Percentiles rank a stretch among this genome's conserved stretches.
Conservation (phyloP, 2,797 vertebrate genomes). For the Dallia pectoralis region DNA sequence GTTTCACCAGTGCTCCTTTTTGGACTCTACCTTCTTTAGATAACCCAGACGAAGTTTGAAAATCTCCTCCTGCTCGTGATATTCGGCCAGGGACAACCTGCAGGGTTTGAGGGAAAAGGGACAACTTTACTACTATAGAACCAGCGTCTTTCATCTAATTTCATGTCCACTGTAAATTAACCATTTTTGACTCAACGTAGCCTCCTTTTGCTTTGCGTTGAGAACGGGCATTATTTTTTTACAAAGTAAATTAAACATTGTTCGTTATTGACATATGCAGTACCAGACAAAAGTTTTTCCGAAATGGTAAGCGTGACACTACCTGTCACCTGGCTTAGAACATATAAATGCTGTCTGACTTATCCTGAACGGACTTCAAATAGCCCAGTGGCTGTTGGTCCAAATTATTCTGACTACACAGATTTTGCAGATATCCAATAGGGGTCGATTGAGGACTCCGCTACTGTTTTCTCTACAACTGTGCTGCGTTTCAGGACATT, state of each 20-base stretch:
- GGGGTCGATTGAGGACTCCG: background rate
- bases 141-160: background rate
- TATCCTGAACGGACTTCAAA: background rate
- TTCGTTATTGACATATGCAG: no score
- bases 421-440: background rate
- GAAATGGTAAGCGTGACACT: no score
- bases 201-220: no score
- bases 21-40: slow-evolving; percentile 78
- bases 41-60: slow-evolving; percentile 85
- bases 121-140: background rate
- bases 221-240: no score
- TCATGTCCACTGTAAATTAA: background rate
- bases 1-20: background rate
- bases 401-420: background rate
- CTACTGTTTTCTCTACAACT: background rate
- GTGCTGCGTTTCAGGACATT: background rate
- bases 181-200: background rate
- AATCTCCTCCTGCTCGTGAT: slow-evolving; percentile 85
- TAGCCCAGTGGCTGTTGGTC: background rate
- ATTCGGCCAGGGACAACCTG: slow-evolving; percentile 86
- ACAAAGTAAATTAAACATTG: no score
- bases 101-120: background rate
- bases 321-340: no score
- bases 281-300: no score
- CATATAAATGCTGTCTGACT: background rate